phyloP scores from a whole-genome alignment of 2,797 vertebrate genomes.

The Gadopsis marmoratus region DNA sequence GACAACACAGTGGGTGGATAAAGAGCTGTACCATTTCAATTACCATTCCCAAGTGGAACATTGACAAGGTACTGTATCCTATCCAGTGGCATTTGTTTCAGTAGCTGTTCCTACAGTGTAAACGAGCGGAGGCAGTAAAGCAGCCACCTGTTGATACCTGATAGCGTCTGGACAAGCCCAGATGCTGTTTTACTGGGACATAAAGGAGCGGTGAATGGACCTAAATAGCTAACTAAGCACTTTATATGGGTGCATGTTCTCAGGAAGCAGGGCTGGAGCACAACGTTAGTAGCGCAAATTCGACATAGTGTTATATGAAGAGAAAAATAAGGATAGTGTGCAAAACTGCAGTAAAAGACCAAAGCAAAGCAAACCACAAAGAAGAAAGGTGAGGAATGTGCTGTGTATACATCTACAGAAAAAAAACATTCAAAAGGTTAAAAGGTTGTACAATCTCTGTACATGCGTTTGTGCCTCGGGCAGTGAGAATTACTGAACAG shows the following conservation, averaged over 20 bases:
- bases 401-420: conserved; percentile 43
- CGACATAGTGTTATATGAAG: conserved; percentile 35
- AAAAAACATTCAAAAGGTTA: conserved; percentile 72
- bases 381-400: conserved; percentile 54
- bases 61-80: conserved; percentile 64
- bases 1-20: conserved; percentile 48
- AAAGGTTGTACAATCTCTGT: conserved; percentile 76
- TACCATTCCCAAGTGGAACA: conserved; percentile 68
- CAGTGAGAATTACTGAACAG: conserved; percentile 55
- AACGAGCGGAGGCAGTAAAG: conserved; percentile 83
- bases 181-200: conserved; percentile 85
- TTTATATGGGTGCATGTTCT: conserved; percentile 77
- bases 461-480: conserved; percentile 72
- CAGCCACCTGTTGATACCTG: conserved; percentile 85
- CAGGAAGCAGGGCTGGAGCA: conserved; percentile 69
- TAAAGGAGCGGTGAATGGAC: conserved; percentile 80
- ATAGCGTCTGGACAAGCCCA: conserved; percentile 85
- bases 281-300: conserved; percentile 50
- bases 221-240: conserved; percentile 84
- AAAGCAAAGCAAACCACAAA: conserved; percentile 30
- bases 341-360: conserved; percentile 37
- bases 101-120: conserved; percentile 78
- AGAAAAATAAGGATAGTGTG: conserved; percentile 31
- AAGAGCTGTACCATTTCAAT: conserved; percentile 67
- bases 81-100: conserved; percentile 79